Evolutionary conservation across 2,113 vertebrate genomes (phyloP).

Genomic region (Prinia subflava): DNA sequence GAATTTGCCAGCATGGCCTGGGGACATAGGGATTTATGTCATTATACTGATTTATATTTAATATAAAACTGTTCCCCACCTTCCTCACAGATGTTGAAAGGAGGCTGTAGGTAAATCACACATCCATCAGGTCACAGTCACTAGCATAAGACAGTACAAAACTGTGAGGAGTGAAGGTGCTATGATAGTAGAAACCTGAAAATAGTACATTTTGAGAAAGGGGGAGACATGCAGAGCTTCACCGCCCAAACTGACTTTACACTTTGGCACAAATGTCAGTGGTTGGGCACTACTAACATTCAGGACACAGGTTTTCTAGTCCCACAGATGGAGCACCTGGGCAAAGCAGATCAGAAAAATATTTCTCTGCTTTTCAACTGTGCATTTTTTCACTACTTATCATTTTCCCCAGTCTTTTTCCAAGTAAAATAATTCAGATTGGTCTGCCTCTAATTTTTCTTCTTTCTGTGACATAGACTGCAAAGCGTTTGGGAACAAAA

Average conservation of each 20-base stretch:
- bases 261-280: neutral
- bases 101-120: neutral
- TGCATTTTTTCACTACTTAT: neutral
- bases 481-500: neutral
- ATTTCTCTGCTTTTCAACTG: neutral
- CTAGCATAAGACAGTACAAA: neutral
- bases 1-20: neutral
- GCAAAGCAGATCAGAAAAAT: neutral
- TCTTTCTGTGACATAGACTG: neutral
- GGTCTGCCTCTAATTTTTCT: neutral
- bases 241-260: neutral
- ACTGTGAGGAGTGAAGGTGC: neutral
- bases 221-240: neutral
- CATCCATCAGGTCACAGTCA: neutral
- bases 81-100: neutral
- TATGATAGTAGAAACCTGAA: neutral
- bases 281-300: neutral
- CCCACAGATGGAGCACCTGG: neutral
- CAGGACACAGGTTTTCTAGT: neutral
- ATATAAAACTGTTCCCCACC: neutral
- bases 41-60: neutral
- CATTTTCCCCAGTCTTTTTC: neutral
- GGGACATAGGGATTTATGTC: neutral
- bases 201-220: neutral
- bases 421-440: neutral